Evolutionary conservation across 2,797 vertebrate species (phyloP).

Genomic region (Anguilla obscura): DNA sequence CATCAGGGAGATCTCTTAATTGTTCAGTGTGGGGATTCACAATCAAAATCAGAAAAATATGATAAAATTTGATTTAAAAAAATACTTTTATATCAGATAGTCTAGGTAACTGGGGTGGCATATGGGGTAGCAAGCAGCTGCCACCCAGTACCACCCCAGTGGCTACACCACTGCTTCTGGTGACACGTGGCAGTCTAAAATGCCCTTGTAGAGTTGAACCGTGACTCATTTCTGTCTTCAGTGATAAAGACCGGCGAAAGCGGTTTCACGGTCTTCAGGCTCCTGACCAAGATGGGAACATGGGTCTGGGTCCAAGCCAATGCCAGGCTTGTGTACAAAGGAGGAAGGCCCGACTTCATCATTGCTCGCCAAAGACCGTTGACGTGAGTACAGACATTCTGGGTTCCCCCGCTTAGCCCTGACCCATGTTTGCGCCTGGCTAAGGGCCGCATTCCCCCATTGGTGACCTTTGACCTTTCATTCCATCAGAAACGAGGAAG

Average conservation of each 20-base stretch:
- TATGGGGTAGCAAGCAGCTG: too few species aligned
- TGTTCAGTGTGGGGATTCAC: too few species aligned
- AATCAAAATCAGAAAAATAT: too few species aligned
- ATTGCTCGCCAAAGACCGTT: slow-evolving; percentile 58
- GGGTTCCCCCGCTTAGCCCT: not conserved
- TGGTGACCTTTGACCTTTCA: not conserved
- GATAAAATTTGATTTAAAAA: too few species aligned
- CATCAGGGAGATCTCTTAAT: too few species aligned
- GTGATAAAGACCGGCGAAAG: slow-evolving; percentile 67
- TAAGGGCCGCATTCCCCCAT: not conserved
- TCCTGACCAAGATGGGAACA: slow-evolving; percentile 53
- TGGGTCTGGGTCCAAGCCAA: slow-evolving; percentile 66
- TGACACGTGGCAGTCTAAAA: not conserved
- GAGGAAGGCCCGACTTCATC: slow-evolving; percentile 59
- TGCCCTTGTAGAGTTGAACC: not conserved
- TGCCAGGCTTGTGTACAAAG: slow-evolving; percentile 58
- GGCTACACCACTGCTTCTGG: not conserved
- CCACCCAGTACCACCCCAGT: too few species aligned
- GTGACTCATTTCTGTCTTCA: slow-evolving; percentile 37
- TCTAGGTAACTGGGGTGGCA: too few species aligned
- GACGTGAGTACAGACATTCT: slow-evolving; percentile 41
- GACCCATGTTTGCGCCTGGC: not conserved
- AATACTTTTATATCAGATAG: too few species aligned
- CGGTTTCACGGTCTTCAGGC: slow-evolving; percentile 58
- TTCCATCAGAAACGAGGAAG: slow-evolving; percentile 61